These are phyloP conservation scores for Sarcoramphus papa DNA, from an alignment of 2,797 vertebrate species.

Conservation along the genomic window DNA sequence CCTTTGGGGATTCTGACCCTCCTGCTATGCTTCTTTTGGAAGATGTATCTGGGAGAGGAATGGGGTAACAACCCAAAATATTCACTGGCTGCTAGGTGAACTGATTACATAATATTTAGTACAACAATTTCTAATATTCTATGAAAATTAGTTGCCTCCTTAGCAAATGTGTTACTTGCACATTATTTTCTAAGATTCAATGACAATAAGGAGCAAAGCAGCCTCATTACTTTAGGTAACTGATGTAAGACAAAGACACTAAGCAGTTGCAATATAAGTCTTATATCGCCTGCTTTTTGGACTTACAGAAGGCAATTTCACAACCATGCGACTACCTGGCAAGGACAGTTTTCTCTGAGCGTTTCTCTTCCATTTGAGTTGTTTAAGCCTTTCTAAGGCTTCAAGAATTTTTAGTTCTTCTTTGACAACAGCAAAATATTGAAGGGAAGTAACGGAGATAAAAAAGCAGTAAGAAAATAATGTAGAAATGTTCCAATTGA, in stretches of 20 bases:
- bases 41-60: background rate
- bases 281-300: background rate
- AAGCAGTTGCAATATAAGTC: background rate
- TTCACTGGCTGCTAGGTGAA: background rate
- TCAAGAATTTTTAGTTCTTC: background rate
- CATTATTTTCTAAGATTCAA: background rate
- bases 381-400: background rate
- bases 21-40: background rate
- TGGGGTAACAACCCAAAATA: background rate
- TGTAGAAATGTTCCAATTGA: background rate
- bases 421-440: background rate
- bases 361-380: background rate
- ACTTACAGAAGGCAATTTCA: background rate
- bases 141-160: background rate
- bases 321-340: background rate
- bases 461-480: background rate
- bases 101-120: background rate
- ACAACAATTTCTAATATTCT: background rate
- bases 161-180: background rate
- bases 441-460: background rate
- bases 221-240: background rate
- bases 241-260: background rate
- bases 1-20: background rate
- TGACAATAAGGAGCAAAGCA: background rate
- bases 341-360: background rate